phyloP scores from a whole-genome alignment of 2,888 invertebrate genomes.

The Xanthorhoe designata region DNA sequence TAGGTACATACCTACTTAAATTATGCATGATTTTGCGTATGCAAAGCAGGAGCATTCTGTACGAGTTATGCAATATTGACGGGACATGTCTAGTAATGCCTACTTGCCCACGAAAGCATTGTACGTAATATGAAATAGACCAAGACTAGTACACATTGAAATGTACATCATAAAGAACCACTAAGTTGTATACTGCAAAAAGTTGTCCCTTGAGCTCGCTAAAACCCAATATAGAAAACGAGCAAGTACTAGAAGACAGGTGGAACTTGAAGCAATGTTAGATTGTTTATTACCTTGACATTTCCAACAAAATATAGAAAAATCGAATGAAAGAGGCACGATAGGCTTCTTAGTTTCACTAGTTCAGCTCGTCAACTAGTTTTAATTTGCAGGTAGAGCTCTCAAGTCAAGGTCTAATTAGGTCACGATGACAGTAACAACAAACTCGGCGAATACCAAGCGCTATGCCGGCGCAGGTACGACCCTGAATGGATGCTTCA shows the following conservation, averaged over 20 bases:
- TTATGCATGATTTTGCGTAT: conserved; percentile 64
- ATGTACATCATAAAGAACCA: conserved; percentile 38
- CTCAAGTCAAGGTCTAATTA: conserved; percentile 27
- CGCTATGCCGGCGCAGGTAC: conserved; percentile 35
- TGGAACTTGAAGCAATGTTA: conserved; percentile 11
- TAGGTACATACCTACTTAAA: too few relatives aligned
- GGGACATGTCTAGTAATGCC: conserved; percentile 44
- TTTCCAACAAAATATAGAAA: background rate
- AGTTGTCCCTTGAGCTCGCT: conserved; percentile 28
- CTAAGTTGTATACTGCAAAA: conserved; percentile 27
- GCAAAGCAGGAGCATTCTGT: conserved; percentile 51
- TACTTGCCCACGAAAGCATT: conserved; percentile 39
- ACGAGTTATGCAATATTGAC: conserved; percentile 58
- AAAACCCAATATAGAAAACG: conserved; percentile 20
- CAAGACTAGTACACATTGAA: conserved; percentile 36
- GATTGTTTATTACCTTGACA: conserved; percentile 1
- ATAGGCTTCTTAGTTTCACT: background rate
- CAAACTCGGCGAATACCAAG: conserved; percentile 21
- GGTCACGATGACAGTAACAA: conserved; percentile 33
- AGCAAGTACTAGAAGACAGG: conserved; percentile 22
- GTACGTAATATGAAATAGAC: conserved; percentile 40
- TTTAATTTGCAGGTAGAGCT: conserved; percentile 24
- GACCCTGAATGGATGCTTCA: conserved; percentile 39
- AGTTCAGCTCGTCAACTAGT: conserved; percentile 2
- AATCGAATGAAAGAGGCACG: too few relatives aligned